These are phyloP conservation scores for Malurus splendens DNA, from an alignment of 2,797 vertebrate genomes.

Conservation along the genomic window DNA sequence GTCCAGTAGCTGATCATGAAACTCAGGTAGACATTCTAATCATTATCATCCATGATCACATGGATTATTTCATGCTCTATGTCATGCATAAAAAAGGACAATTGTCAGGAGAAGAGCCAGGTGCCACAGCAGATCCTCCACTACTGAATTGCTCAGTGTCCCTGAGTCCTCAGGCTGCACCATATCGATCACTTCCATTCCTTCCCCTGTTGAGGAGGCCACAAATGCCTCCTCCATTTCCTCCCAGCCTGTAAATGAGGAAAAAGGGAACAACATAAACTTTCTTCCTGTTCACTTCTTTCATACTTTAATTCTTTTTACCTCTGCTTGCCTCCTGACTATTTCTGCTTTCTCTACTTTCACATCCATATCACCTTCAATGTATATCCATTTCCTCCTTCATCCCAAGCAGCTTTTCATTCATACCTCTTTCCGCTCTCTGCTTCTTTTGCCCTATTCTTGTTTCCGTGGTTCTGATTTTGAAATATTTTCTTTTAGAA, in stretches of 20 bases:
- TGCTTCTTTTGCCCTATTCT: neutral
- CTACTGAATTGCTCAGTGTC: neutral
- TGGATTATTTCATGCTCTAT: conserved; percentile 9
- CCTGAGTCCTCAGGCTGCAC: neutral
- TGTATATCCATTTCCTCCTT: neutral
- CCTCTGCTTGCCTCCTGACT: neutral
- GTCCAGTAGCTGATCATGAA: conserved; percentile 34
- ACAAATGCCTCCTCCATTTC: conserved; percentile 64
- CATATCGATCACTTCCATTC: conserved; percentile 61
- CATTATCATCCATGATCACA: neutral
- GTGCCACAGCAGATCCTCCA: neutral
- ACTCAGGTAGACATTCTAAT: neutral
- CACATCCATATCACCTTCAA: neutral
- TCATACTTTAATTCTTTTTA: neutral
- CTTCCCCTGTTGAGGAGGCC: conserved; percentile 65
- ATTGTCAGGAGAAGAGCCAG: conserved; percentile 32
- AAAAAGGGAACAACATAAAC: neutral
- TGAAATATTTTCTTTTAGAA: neutral
- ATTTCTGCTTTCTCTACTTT: neutral
- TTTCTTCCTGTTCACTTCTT: neutral
- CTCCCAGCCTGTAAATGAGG: neutral
- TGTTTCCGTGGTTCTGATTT: neutral
- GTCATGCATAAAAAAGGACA: conserved; percentile 49
- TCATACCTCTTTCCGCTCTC: neutral
- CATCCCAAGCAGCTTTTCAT: neutral